Evolutionary conservation across 2,888 invertebrate genomes (phyloP).

Genomic region (Cephus spinipes): DNA sequence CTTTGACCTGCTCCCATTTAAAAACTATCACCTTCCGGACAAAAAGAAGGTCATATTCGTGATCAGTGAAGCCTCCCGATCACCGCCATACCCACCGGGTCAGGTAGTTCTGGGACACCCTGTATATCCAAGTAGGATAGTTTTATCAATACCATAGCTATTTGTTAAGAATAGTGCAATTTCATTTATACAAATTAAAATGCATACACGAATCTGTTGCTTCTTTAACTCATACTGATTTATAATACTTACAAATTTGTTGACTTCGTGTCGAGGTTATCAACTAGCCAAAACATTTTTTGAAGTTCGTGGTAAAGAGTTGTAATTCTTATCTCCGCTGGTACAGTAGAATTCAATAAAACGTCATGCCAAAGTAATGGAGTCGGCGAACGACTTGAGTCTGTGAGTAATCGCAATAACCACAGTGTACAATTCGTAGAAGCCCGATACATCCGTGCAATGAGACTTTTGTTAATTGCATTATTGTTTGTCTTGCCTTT

Average conservation of each 20-base stretch:
- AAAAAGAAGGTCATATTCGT: too few relatives aligned
- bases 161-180: too few relatives aligned
- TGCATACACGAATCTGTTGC: too few relatives aligned
- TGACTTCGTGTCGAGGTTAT: constrained; percentile 83
- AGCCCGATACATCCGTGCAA: constrained; percentile 49
- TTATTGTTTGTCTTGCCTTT: constrained; percentile 25
- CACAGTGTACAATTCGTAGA: constrained; percentile 50
- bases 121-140: too few relatives aligned
- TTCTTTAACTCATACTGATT: too few relatives aligned
- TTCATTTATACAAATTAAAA: too few relatives aligned
- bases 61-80: too few relatives aligned
- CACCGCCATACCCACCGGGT: too few relatives aligned
- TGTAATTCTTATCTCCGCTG: constrained; percentile 42
- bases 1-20: too few relatives aligned
- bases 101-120: too few relatives aligned
- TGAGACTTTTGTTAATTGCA: constrained; percentile 23
- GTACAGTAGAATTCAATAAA: constrained; percentile 50
- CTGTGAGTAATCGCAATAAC: constrained; percentile 51
- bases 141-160: too few relatives aligned
- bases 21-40: too few relatives aligned
- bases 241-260: constrained; percentile 85
- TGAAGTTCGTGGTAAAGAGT: constrained; percentile 51
- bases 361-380: constrained; percentile 62
- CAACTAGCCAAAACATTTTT: constrained; percentile 75
- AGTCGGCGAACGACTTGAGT: constrained; percentile 30